Base-by-base conservation (phyloP, 1,140 invertebrate genomes). In the Neomicropteryx cornuta region DNA sequence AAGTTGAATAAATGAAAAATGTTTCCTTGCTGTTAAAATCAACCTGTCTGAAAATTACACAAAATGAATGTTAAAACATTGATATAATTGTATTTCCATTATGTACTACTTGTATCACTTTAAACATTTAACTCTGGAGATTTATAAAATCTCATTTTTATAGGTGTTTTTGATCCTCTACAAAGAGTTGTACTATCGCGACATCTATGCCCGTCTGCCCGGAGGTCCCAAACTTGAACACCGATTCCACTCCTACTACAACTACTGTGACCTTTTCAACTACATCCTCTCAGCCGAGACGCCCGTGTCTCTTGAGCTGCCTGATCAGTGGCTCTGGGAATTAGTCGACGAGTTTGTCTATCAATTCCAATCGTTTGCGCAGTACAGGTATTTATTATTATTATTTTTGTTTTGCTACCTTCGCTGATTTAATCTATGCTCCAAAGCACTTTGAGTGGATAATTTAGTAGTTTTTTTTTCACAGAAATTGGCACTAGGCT, bases 281-380 rank as follows among this genome's bases (percentile, higher is more conserved):
- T 87, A 88, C 49, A 97, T 99, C 49, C 67, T 97, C 28, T 85
- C 83, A 56, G 81, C 89, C 1, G 80, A 88, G 35, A 79, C 81
- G 23, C 96, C 96, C 0, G 88, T 98, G 1, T 75, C 79, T 22
- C 61, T 99, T 13, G 92, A 97, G 58, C 60, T 99, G 30, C 97
- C 97, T 4, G 96, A 99, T 63, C 87, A 97, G 52, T 99, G 96
- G 97, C 67, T 99, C 3, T 99, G 97, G 97, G 96, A 99, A 59
- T 81, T 99, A 14, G 92, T 99, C 54, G 96, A 99, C 71, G 97
- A 99, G 60, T 89, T 90, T 68, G 81, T 87, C 5, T 90, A 91
- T 49, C 85, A 97, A 68, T 99, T 98, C 62, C 90, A 95, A 66
- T 91, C 95, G 60, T 99, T 96, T 65, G 85, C 88, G 19, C 91